Percentiles rank a stretch among this genome's conserved stretches.
Evolutionary conservation across 30 jellyfish, hydroid and myxozoan genomes (phyloP).

Genomic region (Aurelia coerulea): DNA sequence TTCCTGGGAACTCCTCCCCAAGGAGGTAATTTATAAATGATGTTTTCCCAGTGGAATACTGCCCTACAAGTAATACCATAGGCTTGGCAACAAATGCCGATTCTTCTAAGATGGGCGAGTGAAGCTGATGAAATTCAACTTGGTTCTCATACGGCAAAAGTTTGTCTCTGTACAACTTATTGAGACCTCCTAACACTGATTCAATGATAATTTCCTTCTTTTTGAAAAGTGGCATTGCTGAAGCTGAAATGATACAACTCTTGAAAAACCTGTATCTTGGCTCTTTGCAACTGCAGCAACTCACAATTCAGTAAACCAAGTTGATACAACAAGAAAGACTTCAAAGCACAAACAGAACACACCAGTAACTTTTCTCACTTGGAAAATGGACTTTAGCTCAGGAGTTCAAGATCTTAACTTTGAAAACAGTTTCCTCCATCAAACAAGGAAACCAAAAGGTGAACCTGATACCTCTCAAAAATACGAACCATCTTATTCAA

Average conservation of each 20-base stretch:
- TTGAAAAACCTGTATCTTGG: background rate
- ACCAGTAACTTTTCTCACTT: background rate
- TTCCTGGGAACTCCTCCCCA: slow-evolving; percentile 97
- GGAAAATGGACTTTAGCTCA: no score
- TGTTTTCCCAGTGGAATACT: slow-evolving; percentile 99
- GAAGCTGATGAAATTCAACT: slow-evolving; percentile 84
- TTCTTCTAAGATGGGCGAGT: slow-evolving; percentile 92
- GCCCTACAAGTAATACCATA: slow-evolving; percentile 98
- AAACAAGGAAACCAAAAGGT: slow-evolving; percentile 8
- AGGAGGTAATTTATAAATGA: slow-evolving; percentile 91
- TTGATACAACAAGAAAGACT: no score
- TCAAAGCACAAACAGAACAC: no score
- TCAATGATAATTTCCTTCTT: slow-evolving; percentile 82
- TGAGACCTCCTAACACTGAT: slow-evolving; percentile 89
- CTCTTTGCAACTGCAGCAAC: background rate
- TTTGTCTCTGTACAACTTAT: slow-evolving; percentile 75
- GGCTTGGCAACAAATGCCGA: slow-evolving; percentile 89
- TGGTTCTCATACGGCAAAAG: slow-evolving; percentile 88
- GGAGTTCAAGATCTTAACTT: no score
- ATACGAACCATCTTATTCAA: background rate
- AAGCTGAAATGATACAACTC: background rate
- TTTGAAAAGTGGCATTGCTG: slow-evolving; percentile 37
- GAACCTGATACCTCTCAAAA: slow-evolving; percentile 7
- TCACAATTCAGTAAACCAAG: no score
- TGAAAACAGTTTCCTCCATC: slow-evolving; percentile 1